These are phyloP conservation scores for Macropus fuliginosus DNA, from an alignment of 2,797 vertebrate genomes.

Conservation along the genomic window DNA sequence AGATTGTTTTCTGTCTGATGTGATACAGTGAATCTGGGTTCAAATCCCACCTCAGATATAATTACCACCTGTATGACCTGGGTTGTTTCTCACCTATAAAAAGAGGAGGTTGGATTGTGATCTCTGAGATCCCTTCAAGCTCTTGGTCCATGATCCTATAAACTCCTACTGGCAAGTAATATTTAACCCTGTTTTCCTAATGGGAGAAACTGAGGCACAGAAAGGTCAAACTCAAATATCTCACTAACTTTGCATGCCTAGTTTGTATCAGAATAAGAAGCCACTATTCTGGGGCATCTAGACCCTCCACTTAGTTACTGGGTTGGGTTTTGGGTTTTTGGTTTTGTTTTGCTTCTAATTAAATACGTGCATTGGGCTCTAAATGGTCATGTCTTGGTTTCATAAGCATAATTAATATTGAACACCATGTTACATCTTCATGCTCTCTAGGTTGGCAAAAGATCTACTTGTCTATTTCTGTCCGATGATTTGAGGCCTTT, in stretches of 20 bases:
- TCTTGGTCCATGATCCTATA: not conserved
- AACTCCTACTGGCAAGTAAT: slow-evolving; percentile 5
- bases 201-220: not conserved
- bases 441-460: slow-evolving; percentile 47
- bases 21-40: not conserved
- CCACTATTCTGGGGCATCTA: not conserved
- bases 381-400: slow-evolving; percentile 34
- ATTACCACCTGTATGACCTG: not conserved
- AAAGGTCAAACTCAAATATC: not conserved
- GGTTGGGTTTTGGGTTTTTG: not conserved
- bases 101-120: not conserved
- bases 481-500: slow-evolving; percentile 47
- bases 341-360: not conserved
- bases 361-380: not conserved
- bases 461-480: slow-evolving; percentile 4
- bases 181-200: not conserved
- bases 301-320: slow-evolving; percentile 36
- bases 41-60: not conserved
- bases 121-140: not conserved
- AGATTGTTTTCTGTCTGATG: not conserved
- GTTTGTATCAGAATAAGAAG: not conserved
- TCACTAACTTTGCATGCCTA: not conserved
- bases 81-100: not conserved
- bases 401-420: slow-evolving; percentile 38
- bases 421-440: slow-evolving; percentile 20